Evolutionary conservation across 2,113 vertebrate species (phyloP), one percentile per base, ranked within the genome.

Genomic region (Struthidea cinerea): DNA sequence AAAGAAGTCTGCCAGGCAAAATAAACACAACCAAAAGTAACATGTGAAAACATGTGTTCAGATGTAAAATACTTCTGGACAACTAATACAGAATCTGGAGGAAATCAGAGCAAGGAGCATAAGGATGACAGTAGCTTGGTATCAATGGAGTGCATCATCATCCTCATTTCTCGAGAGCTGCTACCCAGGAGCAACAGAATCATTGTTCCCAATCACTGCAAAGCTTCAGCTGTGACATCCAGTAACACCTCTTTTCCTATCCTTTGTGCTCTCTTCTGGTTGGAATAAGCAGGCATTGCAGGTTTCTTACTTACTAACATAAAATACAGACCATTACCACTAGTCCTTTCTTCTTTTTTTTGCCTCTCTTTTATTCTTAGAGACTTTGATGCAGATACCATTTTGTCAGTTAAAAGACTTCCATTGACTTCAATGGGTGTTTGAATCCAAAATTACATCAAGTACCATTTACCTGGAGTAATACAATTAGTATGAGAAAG

Each of bases 381-480:
- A 49, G 26, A 64, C 76, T 84, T 94, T 75, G 86, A 93, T 90
- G 92, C 83, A 95, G 83, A 71, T 84, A 32, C 75, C 76, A 89
- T 88, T 96, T 96, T 68, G 64, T 82, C 83, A 79, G 78, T 87
- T 95, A 90, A 94, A 97, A 94, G 88, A 53, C 68, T 96, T 93
- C 56, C 80, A 92, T 63, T 92, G 60, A 75, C 79, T 96, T 94
- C 95, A 95, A 42, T 80, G 89, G 77, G 70, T 79, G 93, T 93
- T 94, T 95, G 82, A 93, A 91, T 92, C 41, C 79, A 93, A 81
- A 96, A 74, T 81, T 77, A 93, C 75, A 90, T 76, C 70, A 84
- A 93, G 68, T 86, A 87, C 69, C 61, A 46, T 61, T 91, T 95
- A 93, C 68, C 60, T 70, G 71, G 33, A 63, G 50, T 75, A 88